A percentile compares a stretch with the other conserved stretches of the same genome.
Evolutionary conservation across 1,140 invertebrate species (phyloP).

Genomic region (Scaptodrosophila lebanonensis): DNA sequence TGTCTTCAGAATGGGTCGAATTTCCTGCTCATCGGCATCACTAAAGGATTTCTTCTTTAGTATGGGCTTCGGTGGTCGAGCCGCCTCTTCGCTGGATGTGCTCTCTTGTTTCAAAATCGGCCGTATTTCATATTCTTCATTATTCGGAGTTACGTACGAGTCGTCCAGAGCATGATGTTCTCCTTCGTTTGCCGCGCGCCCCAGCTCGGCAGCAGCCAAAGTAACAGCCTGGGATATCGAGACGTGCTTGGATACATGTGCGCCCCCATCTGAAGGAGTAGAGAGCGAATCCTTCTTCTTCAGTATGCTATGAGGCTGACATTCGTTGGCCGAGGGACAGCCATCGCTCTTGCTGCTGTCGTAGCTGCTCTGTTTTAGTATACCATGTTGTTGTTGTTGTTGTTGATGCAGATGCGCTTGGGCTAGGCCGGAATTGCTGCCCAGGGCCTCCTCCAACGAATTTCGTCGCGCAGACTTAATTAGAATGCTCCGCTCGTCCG

Average conservation of each 20-base stretch:
- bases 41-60: conserved; percentile 89
- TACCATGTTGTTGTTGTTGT: conserved; percentile 79
- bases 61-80: conserved; percentile 84
- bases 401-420: conserved; percentile 35
- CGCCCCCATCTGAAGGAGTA: conserved; percentile 77
- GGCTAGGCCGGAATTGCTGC: conserved; percentile 30
- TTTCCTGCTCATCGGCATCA: conserved; percentile 85
- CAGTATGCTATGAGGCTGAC: conserved; percentile 86
- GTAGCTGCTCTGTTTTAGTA: conserved; percentile 83
- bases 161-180: conserved; percentile 49
- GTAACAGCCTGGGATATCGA: conserved; percentile 85
- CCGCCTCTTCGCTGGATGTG: conserved; percentile 54
- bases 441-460: conserved; percentile 67
- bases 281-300: conserved; percentile 83
- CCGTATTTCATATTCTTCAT: conserved; percentile 81
- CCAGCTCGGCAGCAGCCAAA: conserved; percentile 80
- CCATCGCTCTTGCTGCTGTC: conserved; percentile 79
- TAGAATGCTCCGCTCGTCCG: conserved; percentile 69
- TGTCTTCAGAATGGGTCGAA: conserved; percentile 86
- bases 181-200: conserved; percentile 43
- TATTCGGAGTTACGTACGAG: conserved; percentile 77
- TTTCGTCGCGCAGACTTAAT: conserved; percentile 78
- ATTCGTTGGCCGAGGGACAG: conserved; percentile 78
- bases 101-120: conserved; percentile 85
- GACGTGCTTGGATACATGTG: conserved; percentile 79